A percentile compares a stretch with the other conserved stretches of the same genome.
phyloP scores from a whole-genome alignment of 2,888 invertebrate species.

The Noctua janthina region DNA sequence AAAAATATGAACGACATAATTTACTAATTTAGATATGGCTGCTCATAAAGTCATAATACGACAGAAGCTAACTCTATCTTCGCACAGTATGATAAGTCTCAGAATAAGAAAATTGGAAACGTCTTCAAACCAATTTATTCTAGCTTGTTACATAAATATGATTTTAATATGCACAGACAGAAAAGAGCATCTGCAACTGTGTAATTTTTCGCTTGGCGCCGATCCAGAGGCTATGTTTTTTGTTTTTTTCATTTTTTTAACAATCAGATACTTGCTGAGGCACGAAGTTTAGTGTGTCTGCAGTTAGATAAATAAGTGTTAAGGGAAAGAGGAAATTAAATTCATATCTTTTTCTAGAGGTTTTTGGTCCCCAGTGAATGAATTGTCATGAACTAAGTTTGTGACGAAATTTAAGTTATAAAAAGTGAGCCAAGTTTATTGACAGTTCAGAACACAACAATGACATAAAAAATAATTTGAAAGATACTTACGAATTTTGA shows the following conservation, averaged over 20 bases:
- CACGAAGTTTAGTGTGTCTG: not conserved
- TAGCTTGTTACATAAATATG: slow-evolving; percentile 61
- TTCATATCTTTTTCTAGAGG: not conserved
- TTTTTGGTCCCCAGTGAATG: not conserved
- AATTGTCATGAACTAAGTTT: not conserved
- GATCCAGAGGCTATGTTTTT: slow-evolving; percentile 48
- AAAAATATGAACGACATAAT: not conserved
- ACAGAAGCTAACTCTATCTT: slow-evolving; percentile 5
- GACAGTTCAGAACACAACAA: not conserved
- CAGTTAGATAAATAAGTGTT: slow-evolving; percentile 9
- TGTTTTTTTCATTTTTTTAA: slow-evolving; percentile 49
- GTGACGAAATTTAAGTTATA: not conserved
- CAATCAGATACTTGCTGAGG: slow-evolving; percentile 20
- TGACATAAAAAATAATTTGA: not conserved
- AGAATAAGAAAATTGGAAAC: slow-evolving; percentile 25
- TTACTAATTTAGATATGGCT: not conserved
- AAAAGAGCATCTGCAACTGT: slow-evolving; percentile 41
- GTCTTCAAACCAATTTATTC: slow-evolving; percentile 36
- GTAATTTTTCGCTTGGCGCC: slow-evolving; percentile 57
- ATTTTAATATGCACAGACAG: slow-evolving; percentile 70
- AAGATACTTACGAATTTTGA: not conserved
- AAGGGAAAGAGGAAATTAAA: not conserved
- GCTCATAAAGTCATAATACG: not conserved
- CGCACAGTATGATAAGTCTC: not conserved
- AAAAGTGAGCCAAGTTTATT: not conserved